phyloP scores from a whole-genome alignment of 2,888 invertebrate genomes.

The Pelosia muscerda region DNA sequence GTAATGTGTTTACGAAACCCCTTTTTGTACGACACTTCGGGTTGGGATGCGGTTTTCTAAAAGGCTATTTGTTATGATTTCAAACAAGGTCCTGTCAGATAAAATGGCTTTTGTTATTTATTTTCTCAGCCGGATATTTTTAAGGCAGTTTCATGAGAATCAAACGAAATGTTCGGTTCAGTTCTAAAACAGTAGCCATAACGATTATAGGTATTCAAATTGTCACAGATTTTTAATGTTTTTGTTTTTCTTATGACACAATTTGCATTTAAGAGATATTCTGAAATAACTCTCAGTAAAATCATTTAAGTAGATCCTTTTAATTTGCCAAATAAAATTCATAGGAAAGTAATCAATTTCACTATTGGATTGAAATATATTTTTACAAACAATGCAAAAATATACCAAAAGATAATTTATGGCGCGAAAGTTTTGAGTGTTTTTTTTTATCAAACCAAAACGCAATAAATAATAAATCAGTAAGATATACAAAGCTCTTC shows the following conservation, averaged over 20 bases:
- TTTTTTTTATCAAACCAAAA: slow-evolving; percentile 62
- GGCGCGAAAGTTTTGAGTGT: slow-evolving; percentile 56
- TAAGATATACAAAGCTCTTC: slow-evolving; percentile 63
- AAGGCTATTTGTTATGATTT: slow-evolving; percentile 86
- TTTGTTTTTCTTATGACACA: slow-evolving; percentile 14
- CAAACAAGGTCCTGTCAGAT: slow-evolving; percentile 83
- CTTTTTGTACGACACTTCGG: slow-evolving; percentile 81
- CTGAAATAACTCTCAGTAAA: neutral
- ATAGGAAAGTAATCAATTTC: neutral
- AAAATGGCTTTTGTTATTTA: slow-evolving; percentile 82
- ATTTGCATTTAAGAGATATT: neutral
- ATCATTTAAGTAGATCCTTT: neutral
- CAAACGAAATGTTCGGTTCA: slow-evolving; percentile 60
- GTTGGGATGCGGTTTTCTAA: slow-evolving; percentile 83
- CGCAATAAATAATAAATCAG: slow-evolving; percentile 70
- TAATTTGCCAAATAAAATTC: neutral
- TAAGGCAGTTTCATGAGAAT: slow-evolving; percentile 64
- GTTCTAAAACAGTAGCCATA: slow-evolving; percentile 45
- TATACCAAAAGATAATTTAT: slow-evolving; percentile 53
- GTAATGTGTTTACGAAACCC: slow-evolving; percentile 80
- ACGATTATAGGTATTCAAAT: slow-evolving; percentile 41
- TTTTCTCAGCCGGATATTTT: slow-evolving; percentile 77
- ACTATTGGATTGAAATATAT: neutral
- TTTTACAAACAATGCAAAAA: slow-evolving; percentile 25
- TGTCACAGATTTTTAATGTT: slow-evolving; percentile 32